phyloP scores from a whole-genome alignment of 2,113 vertebrate genomes.

The Prolemur simus region DNA sequence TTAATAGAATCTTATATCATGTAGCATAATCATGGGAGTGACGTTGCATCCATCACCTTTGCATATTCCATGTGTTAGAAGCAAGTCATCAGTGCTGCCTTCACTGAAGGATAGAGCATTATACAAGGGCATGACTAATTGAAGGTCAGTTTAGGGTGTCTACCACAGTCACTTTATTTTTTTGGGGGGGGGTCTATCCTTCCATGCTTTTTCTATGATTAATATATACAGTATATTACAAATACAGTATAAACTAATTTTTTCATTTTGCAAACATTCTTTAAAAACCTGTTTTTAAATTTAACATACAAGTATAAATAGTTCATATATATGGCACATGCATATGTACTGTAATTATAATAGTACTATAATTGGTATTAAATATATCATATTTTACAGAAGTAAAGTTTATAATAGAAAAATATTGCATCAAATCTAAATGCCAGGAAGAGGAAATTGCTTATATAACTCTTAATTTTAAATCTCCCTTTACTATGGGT shows the following conservation, averaged over 20 bases:
- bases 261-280: neutral
- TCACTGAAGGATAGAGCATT: neutral
- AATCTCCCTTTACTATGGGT: slow-evolving; percentile 2
- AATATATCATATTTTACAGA: neutral
- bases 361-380: neutral
- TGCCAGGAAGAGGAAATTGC: neutral
- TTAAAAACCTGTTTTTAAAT: slow-evolving; percentile 43
- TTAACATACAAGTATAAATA: neutral
- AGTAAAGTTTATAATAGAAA: slow-evolving; percentile 41
- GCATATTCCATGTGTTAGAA: neutral
- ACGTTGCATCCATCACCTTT: neutral
- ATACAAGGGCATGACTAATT: neutral
- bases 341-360: neutral
- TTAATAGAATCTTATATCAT: neutral
- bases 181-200: neutral
- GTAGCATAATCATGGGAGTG: neutral
- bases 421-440: neutral
- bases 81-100: neutral
- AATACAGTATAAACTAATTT: neutral
- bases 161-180: neutral
- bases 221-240: neutral
- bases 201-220: neutral
- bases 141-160: neutral
- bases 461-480: slow-evolving; percentile 46
- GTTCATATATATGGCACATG: neutral